These are phyloP conservation scores for Sphaeramia orbicularis DNA, from an alignment of 2,797 vertebrate genomes.

Conservation along the genomic window DNA sequence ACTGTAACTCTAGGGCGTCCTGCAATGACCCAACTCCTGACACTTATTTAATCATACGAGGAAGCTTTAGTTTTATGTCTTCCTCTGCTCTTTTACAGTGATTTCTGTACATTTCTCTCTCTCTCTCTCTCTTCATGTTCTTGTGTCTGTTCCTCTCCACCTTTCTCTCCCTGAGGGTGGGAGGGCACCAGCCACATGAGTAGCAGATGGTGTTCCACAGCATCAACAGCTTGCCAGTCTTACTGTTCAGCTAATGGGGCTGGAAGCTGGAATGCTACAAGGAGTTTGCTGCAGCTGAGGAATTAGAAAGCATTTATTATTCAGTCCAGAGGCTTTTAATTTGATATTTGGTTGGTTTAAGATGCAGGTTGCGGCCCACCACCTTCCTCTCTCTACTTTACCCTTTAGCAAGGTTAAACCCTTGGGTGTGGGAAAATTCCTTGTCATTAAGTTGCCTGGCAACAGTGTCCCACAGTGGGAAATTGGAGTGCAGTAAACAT, in stretches of 20 bases:
- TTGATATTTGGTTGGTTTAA: constrained; percentile 41
- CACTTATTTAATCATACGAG: constrained; percentile 56
- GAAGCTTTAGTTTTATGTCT: constrained; percentile 29
- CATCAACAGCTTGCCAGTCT: constrained; percentile 76
- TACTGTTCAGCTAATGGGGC: constrained; percentile 68
- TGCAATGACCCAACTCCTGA: constrained; percentile 43
- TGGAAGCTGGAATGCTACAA: constrained; percentile 44
- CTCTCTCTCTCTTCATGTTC: not conserved
- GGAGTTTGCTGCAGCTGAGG: constrained; percentile 48
- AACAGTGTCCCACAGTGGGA: constrained; percentile 53
- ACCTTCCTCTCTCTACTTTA: constrained; percentile 27
- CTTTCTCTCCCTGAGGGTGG: constrained; percentile 45
- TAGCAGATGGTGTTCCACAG: constrained; percentile 74
- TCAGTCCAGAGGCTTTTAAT: constrained; percentile 54
- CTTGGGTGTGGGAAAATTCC: constrained; percentile 66
- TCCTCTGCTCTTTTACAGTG: constrained; percentile 22
- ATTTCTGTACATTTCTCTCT: constrained; percentile 20
- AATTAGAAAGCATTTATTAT: constrained; percentile 62
- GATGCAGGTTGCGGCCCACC: constrained; percentile 35
- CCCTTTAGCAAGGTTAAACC: constrained; percentile 62
- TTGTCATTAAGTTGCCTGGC: constrained; percentile 51
- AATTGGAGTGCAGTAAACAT: constrained; percentile 50
- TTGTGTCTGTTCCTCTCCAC: constrained; percentile 16
- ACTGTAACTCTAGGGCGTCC: constrained; percentile 36
- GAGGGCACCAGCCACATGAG: constrained; percentile 66